Base-by-base conservation (phyloP, 2,888 invertebrate genomes). In the Clunio marinus region DNA sequence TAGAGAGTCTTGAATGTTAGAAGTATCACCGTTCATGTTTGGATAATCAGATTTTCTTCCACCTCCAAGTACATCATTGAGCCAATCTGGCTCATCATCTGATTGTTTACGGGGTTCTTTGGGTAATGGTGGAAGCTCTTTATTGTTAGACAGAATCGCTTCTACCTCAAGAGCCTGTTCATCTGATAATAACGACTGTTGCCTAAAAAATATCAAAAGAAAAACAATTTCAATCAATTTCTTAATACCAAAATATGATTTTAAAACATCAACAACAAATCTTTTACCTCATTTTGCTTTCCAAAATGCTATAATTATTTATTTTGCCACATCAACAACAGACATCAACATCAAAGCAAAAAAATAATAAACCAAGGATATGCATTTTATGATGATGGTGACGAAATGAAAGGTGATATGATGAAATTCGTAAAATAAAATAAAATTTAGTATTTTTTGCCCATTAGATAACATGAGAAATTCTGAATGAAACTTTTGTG, bases 81-180 rank as follows among this genome's bases (percentile, higher is more conserved):
- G 75, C 83, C 83, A 83, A 74, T 83, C 83, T 17, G 82, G 81
- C 70, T 82, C 82, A 70, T 80, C 81, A 59, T 81, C 81, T 70
- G 74, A 74, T 75, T 79, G 73, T 63, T 37, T 70, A 65, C 55
- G 65, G 74, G 73, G 72, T 73, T 70, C 73, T 74, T 73, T 73
- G 73, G 70, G 55, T 65, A 74, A 75, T 71, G 75, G 75, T 70
- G 75, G 75, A 71, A 75, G 75, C 71, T 77, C 75, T 73, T 76
- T 69, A 27, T 66, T 68, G 28, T 59, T 74, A 72, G 88, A 88
- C 74, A 93, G 77, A 76, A 93, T 84, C 75, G 89, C 86, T 72
- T 88, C 88, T 72, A 93, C 91, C 82, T 93, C 92, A 78, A 91
- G 90, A 72, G 93, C 93, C 80, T 93, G 92, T 80, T 93, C 93